Conservation (phyloP, 2,113 vertebrate species). For the Trochalopteron elliotii region DNA sequence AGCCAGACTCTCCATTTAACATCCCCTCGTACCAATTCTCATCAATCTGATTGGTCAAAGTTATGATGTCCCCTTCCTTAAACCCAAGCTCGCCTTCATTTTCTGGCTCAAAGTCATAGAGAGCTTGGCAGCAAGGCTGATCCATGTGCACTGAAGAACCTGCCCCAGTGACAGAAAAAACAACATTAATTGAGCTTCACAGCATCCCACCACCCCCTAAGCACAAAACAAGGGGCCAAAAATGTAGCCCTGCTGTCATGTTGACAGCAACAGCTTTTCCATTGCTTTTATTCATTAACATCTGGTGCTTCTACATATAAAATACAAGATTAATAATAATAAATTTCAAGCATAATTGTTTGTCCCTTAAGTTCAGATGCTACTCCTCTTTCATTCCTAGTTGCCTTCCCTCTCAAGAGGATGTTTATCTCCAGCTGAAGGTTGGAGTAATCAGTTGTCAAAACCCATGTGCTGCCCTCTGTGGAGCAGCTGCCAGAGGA, state of each 20-base stretch:
- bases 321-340: not conserved
- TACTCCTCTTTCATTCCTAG: not conserved
- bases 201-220: not conserved
- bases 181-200: not conserved
- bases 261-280: not conserved
- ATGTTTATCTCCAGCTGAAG: not conserved
- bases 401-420: not conserved
- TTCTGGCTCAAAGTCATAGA: conserved; percentile 94
- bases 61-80: conserved; percentile 94
- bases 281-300: not conserved
- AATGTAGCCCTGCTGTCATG: not conserved
- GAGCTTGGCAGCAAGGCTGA: conserved; percentile 91
- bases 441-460: not conserved
- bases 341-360: not conserved
- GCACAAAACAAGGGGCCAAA: not conserved
- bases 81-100: conserved; percentile 94
- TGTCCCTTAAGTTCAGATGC: not conserved
- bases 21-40: conserved; percentile 97
- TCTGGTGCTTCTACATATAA: not conserved
- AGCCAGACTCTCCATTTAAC: conserved; percentile 87
- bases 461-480: not conserved
- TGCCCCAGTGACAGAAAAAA: conserved; percentile 60
- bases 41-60: conserved; percentile 91
- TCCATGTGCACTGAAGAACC: conserved; percentile 80
- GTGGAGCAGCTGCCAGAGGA: not conserved